phyloP scores from a whole-genome alignment of 1,140 invertebrate genomes.

The Ceratina australensis region DNA sequence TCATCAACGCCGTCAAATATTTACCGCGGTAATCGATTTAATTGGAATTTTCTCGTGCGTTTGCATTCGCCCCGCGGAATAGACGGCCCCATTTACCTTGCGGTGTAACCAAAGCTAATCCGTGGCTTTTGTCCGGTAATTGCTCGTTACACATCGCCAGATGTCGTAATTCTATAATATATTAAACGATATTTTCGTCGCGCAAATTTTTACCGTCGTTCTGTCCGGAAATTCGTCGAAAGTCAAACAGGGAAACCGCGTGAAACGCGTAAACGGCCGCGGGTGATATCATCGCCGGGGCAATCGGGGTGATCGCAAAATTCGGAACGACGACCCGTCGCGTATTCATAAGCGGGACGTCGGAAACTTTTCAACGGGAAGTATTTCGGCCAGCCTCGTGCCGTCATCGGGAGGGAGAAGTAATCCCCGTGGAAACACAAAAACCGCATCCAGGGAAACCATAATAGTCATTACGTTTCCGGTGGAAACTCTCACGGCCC shows the following conservation, averaged over 20 bases:
- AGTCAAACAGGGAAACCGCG: too few species aligned
- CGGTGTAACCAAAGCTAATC: not conserved
- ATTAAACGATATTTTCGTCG: not conserved
- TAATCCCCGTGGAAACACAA: slow-evolving; percentile 1
- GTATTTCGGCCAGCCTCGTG: not conserved
- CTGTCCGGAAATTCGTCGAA: too few species aligned
- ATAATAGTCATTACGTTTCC: slow-evolving; percentile 4
- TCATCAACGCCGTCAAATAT: not conserved
- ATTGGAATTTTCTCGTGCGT: not conserved
- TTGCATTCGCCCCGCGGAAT: not conserved
- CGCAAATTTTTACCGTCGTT: not conserved
- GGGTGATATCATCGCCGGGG: too few species aligned
- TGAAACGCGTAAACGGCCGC: too few species aligned
- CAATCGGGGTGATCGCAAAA: not conserved
- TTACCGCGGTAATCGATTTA: not conserved
- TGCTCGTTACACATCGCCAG: not conserved
- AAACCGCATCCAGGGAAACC: not conserved
- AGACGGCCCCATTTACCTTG: not conserved
- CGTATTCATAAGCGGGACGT: slow-evolving; percentile 18
- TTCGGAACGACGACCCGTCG: not conserved
- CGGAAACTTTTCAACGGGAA: slow-evolving; percentile 2
- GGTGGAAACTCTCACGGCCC: not conserved
- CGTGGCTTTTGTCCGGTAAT: slow-evolving; percentile 3
- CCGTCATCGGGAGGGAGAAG: not conserved
- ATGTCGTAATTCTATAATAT: not conserved